These are phyloP conservation scores for Podocnemis expansa DNA, from an alignment of 2,113 vertebrate species.

Conservation along the genomic window DNA sequence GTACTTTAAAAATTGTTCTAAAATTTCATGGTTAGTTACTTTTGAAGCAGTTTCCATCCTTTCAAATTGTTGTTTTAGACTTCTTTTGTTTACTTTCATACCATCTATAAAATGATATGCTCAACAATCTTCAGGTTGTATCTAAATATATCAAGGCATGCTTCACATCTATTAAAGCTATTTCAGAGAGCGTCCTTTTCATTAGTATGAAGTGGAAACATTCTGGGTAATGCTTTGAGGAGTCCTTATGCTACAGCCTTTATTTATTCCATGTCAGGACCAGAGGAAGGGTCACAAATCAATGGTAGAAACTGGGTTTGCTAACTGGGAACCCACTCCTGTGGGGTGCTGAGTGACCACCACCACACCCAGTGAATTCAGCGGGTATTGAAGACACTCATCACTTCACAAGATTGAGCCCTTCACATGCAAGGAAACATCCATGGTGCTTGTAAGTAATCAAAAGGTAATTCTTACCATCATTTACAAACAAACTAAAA, in stretches of 20 bases:
- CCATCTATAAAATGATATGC: not conserved
- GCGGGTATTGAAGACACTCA: not conserved
- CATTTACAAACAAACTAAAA: not conserved
- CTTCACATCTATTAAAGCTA: slow-evolving; percentile 32
- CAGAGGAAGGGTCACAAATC: slow-evolving; percentile 50
- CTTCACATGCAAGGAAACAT: not conserved
- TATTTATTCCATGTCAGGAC: slow-evolving; percentile 47
- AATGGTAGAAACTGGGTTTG: slow-evolving; percentile 37
- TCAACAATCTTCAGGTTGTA: not conserved
- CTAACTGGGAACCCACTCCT: slow-evolving; percentile 27
- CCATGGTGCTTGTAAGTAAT: not conserved
- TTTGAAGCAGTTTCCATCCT: not conserved
- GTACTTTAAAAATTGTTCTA: not conserved
- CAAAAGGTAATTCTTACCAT: not conserved
- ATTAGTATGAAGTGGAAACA: slow-evolving; percentile 50
- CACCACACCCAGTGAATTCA: not conserved
- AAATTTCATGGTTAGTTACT: not conserved
- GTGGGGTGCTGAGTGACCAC: fast-evolving
- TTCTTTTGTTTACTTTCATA: not conserved
- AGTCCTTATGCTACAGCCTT: slow-evolving; percentile 43
- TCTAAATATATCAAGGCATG: not conserved
- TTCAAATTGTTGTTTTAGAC: not conserved
- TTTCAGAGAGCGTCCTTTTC: slow-evolving; percentile 46
- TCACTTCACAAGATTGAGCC: not conserved
- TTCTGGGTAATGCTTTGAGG: slow-evolving; percentile 40